Evolutionary conservation across 2,797 vertebrate genomes (phyloP), one percentile per base, ranked within the genome.

Genomic region (Chelonia mydas): DNA sequence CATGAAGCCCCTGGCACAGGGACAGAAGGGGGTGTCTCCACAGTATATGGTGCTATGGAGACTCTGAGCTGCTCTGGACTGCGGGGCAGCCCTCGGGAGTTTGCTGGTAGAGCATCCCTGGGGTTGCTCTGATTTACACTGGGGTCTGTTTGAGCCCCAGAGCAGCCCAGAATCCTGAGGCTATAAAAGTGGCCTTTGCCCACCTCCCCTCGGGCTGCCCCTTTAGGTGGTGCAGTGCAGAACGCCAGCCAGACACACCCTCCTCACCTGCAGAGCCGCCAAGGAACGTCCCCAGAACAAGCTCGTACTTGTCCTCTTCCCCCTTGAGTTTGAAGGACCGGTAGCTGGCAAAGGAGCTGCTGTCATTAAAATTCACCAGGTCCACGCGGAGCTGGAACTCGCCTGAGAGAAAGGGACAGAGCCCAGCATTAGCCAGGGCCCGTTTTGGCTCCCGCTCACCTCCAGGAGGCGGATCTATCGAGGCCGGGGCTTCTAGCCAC

Each of bases 321-420:
- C 86, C 33, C 1, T 57, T 83, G 15, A 96, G 51, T n/a, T 23
- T n/a, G 95, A 96, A 97, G 33, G 82, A 21, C 19, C 11, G 57
- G 3, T 77, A 96, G 25, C 17, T 45, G 82, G 92, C 94, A 51
- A 90, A 97, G 33, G 86, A 89, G 3, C 1, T 5, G 51, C 49
- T 89, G n/a, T 93, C 94, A 6, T 76, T 55, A 41, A 97, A 97
- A 81, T 95, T 95, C 45, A 95, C 90, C 50, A 97, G 78, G 81
- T 97, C 94, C 25, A 94, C 78, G 6, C 37, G 65, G 9, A 96
- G 91, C 77, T 97, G 65, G 76, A 87, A 84, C 49, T 59, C 78
- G 8, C 92, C 96, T 97, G 76, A 53, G 27, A 50, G 54, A 9
- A 51, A 55, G 12, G 16, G 11, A 28, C 11, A 23, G 17, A 53